Evolutionary conservation across 2,888 invertebrate species (phyloP), one percentile per base, ranked within the genome.

Genomic region (Anodontia alba): DNA sequence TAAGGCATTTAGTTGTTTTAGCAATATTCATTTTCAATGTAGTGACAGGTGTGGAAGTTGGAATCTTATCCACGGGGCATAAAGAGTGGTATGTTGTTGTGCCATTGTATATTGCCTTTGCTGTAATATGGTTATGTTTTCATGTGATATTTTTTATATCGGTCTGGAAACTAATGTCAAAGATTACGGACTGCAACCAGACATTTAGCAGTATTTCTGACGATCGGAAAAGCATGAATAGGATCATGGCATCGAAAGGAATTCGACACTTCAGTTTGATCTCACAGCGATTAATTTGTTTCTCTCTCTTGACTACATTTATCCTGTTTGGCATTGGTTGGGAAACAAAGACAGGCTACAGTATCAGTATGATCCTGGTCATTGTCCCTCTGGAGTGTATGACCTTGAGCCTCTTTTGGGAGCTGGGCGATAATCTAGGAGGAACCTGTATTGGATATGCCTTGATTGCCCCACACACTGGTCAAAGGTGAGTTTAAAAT

Each of bases 61-160:
- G 93, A 20, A 73, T 81, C 36, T 84, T 89, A 66, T 90, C 92
- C 20, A 88, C 90, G n/a, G 87, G 79, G 73, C 94, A 94, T 83
- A 94, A 94, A 80, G 94, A 94, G 78, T 94, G 94, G 94, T 94
- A 90, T 85, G 90, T 94, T 26, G 94, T 94, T 0, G 91, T 94
- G 43, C 94, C 94, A n/a, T 67, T 94, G 26, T 94, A 91, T 81
- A 82, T 88, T 23, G 89, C 88, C 1, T 89, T 91, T 78, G 89
- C 89, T 5, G 67, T 91, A 0, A 43, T 94, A 20, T 94, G 94
- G 94, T 82, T 93, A 31, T 87, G 92, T 73, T 92, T 91, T 74
- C 94, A 94, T 81, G 70, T 93, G 5, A 88, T 93, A 17, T 91
- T 89, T 69, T 82, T 94, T 42, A 88, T 93, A n/a, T 90, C 91